These are phyloP conservation scores for Sturnira hondurensis DNA, from an alignment of 2,113 vertebrate genomes.

Conservation along the genomic window DNA sequence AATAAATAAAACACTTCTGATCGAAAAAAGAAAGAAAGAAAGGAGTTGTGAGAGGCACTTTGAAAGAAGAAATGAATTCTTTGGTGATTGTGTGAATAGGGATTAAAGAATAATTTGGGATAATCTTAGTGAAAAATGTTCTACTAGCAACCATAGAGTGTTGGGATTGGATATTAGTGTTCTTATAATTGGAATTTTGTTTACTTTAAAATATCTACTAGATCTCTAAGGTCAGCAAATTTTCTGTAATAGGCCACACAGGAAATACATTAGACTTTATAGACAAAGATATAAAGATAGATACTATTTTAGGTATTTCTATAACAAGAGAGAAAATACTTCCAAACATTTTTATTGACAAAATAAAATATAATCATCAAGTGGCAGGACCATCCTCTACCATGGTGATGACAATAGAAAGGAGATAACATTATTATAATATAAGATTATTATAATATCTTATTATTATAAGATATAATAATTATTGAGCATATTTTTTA, in stretches of 20 bases:
- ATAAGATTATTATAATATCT: too few relatives aligned
- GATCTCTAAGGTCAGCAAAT: neutral
- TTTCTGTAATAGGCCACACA: neutral
- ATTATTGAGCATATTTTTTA: neutral
- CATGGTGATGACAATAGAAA: neutral
- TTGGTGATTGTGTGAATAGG: neutral
- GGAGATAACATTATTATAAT: neutral
- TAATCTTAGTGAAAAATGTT: neutral
- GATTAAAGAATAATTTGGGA: neutral
- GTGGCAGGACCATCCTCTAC: neutral
- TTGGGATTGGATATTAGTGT: neutral
- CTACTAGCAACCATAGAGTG: neutral
- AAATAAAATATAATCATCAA: neutral
- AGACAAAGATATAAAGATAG: neutral
- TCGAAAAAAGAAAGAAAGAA: neutral
- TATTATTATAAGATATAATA: too few relatives aligned
- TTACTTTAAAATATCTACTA: neutral
- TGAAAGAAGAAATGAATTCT: neutral
- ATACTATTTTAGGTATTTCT: neutral
- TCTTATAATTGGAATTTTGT: neutral
- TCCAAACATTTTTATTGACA: neutral
- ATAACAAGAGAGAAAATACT: neutral
- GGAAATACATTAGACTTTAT: neutral
- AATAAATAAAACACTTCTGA: too few relatives aligned
- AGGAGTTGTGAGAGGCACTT: neutral